Percentiles rank a stretch among this genome's conserved stretches.
phyloP scores from a whole-genome alignment of 2,888 invertebrate species.

The Idaea biselata region DNA sequence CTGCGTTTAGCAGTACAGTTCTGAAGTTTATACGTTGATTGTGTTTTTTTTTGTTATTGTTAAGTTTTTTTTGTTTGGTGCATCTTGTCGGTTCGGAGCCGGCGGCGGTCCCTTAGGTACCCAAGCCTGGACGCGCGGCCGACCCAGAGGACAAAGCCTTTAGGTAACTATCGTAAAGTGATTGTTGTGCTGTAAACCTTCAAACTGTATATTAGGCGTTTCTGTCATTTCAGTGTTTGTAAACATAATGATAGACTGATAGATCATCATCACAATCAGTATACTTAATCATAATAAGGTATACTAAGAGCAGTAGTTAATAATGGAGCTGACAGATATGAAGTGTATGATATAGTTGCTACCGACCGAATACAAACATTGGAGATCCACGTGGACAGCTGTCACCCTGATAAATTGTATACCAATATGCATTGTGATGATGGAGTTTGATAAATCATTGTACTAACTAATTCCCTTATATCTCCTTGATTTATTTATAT shows the following conservation, averaged over 20 bases:
- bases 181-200: constrained; percentile 29
- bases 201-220: constrained; percentile 34
- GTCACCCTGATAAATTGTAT: constrained; percentile 18
- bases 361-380: constrained; percentile 11
- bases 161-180: constrained; percentile 66
- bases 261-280: constrained; percentile 1
- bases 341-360: constrained; percentile 5
- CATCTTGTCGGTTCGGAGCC: constrained; percentile 76
- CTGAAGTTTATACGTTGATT: constrained; percentile 71
- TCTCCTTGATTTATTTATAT: background rate
- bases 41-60: constrained; percentile 80
- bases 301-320: constrained; percentile 7
- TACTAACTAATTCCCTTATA: background rate
- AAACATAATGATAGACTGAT: constrained; percentile 43
- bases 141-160: constrained; percentile 74
- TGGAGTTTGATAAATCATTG: background rate
- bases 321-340: constrained; percentile 10
- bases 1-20: constrained; percentile 67
- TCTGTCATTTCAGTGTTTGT: constrained; percentile 49
- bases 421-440: constrained; percentile 3
- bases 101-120: constrained; percentile 65
- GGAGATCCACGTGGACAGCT: constrained; percentile 28
- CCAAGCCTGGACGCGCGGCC: constrained; percentile 70
- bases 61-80: constrained; percentile 79
- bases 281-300: background rate